phyloP scores from a whole-genome alignment of 2,113 vertebrate species.

The Alces alces region DNA sequence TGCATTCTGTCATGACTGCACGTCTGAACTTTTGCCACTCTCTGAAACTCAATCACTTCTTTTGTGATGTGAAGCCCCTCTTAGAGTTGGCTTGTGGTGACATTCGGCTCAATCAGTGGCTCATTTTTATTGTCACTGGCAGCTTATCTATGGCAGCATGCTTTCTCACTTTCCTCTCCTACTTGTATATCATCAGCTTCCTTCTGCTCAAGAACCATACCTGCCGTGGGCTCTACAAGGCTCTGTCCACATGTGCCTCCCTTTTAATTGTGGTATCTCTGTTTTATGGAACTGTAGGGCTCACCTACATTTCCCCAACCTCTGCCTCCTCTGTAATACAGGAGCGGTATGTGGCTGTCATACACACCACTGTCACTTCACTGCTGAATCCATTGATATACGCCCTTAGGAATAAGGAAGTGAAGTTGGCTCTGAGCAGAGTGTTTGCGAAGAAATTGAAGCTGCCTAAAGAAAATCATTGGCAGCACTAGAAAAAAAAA shows the following conservation, averaged over 20 bases:
- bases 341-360: neutral
- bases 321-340: neutral
- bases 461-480: neutral
- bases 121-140: neutral
- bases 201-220: neutral
- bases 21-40: neutral
- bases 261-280: neutral
- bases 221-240: neutral
- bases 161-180: neutral
- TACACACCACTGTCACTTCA: neutral
- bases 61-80: conserved; percentile 37
- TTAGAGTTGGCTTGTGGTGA: neutral
- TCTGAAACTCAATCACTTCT: neutral
- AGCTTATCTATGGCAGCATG: neutral
- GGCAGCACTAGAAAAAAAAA: neutral
- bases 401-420: neutral
- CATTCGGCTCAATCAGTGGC: neutral
- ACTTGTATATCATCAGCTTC: neutral
- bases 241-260: neutral
- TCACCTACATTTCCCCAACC: neutral
- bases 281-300: neutral
- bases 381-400: neutral
- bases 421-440: neutral
- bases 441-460: neutral
- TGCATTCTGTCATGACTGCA: neutral